Conservation (phyloP, 2,888 invertebrate species). For the Eupithecia tripunctaria region DNA sequence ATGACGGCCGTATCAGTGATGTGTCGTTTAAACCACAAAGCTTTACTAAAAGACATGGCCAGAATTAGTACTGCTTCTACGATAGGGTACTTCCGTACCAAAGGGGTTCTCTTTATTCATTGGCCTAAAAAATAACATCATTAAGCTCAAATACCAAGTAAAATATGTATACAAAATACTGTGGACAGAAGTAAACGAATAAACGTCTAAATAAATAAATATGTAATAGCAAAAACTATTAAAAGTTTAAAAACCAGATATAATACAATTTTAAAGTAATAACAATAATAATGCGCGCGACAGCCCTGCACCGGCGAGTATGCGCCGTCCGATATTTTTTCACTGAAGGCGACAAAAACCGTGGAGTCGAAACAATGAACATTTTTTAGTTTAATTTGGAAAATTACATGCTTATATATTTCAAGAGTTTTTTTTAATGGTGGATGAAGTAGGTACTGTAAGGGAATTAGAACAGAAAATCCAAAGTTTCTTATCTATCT, state of each 20-base stretch:
- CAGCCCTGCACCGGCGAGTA: constrained; percentile 75
- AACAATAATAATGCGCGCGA: constrained; percentile 59
- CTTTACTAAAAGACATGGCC: too few species aligned
- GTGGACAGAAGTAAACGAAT: too few species aligned
- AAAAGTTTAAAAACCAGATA: constrained; percentile 4
- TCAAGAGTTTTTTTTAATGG: neutral
- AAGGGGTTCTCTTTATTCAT: too few species aligned
- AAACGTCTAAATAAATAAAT: too few species aligned
- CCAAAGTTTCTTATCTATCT: neutral
- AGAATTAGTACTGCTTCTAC: too few species aligned
- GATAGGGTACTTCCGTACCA: too few species aligned
- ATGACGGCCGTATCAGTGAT: too few species aligned
- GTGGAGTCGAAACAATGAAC: constrained; percentile 57
- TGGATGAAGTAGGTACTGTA: neutral
- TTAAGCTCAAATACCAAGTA: too few species aligned
- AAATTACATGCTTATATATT: constrained; percentile 24
- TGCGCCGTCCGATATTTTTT: constrained; percentile 83
- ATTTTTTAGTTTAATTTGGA: constrained; percentile 42
- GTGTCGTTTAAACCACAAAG: too few species aligned
- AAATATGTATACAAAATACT: too few species aligned
- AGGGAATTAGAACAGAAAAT: neutral
- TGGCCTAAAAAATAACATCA: too few species aligned
- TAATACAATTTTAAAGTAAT: constrained; percentile 54
- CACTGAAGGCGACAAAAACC: constrained; percentile 64
- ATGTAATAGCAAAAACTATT: too few species aligned